These are phyloP conservation scores for Rhamphomyia laevipes DNA, from an alignment of 2,888 invertebrate genomes.

Conservation along the genomic window DNA sequence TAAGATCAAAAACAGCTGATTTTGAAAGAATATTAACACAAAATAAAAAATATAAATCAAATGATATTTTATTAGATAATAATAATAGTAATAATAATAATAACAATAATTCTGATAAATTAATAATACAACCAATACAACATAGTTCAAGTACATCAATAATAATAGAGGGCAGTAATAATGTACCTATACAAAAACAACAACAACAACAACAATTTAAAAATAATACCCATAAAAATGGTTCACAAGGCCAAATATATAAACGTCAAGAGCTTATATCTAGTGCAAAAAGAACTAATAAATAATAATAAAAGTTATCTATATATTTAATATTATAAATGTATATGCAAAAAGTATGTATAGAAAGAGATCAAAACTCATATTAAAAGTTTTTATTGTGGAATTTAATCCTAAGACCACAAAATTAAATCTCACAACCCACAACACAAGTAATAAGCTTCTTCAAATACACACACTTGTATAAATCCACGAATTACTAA, in stretches of 20 bases:
- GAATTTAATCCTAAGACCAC: too few relatives aligned
- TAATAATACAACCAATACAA: background rate
- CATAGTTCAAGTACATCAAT: background rate
- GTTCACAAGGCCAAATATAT: slow-evolving; percentile 44
- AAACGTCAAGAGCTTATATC: slow-evolving; percentile 72
- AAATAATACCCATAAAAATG: background rate
- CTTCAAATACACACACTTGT: too few relatives aligned
- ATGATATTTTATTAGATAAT: background rate
- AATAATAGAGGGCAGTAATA: background rate
- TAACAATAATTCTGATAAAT: background rate
- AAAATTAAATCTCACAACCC: too few relatives aligned
- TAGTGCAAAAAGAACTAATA: slow-evolving; percentile 42
- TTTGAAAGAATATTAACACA: slow-evolving; percentile 41
- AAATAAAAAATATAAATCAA: slow-evolving; percentile 6
- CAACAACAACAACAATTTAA: slow-evolving; percentile 5
- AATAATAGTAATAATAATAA: background rate
- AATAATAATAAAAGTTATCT: too few relatives aligned
- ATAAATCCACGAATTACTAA: too few relatives aligned
- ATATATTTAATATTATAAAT: too few relatives aligned
- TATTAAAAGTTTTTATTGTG: too few relatives aligned
- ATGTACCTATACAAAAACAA: background rate
- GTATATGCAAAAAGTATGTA: too few relatives aligned
- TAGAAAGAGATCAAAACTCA: too few relatives aligned
- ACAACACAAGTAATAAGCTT: too few relatives aligned
- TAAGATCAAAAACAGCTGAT: slow-evolving; percentile 54